A percentile compares a stretch with the other conserved stretches of the same genome.
phyloP scores from a whole-genome alignment of 2,113 vertebrate genomes.

The Chaenogobius annularis region DNA sequence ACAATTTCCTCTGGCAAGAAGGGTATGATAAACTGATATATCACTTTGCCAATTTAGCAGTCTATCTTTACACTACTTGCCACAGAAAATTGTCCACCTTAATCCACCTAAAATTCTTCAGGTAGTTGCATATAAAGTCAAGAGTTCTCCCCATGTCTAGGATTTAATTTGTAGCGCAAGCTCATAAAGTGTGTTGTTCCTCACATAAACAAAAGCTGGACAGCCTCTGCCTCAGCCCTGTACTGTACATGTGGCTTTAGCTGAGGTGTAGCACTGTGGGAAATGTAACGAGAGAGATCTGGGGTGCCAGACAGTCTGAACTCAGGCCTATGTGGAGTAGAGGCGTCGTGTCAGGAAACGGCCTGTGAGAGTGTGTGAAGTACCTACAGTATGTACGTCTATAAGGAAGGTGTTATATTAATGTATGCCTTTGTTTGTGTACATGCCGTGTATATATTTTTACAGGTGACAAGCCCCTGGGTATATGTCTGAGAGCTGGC shows the following conservation, averaged over 20 bases:
- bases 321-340: conserved; percentile 26
- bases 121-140: no score
- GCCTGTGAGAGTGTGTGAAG: conserved; percentile 40
- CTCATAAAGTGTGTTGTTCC: neutral
- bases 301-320: conserved; percentile 65
- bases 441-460: conserved; percentile 1
- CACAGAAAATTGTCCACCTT: no score
- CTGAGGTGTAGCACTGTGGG: conserved; percentile 10
- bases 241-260: conserved; percentile 27
- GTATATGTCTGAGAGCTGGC: neutral
- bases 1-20: no score
- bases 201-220: neutral
- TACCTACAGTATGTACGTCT: neutral
- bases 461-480: conserved; percentile 3
- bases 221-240: neutral
- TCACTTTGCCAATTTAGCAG: no score
- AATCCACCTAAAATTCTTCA: no score
- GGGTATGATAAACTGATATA: no score
- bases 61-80: no score
- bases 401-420: conserved; percentile 5
- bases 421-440: conserved; percentile 8
- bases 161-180: neutral
- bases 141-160: no score
- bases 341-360: conserved; percentile 39
- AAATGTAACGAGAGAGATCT: conserved; percentile 35